phyloP scores from a whole-genome alignment of 2,113 vertebrate species.

The Eolophus roseicapilla region DNA sequence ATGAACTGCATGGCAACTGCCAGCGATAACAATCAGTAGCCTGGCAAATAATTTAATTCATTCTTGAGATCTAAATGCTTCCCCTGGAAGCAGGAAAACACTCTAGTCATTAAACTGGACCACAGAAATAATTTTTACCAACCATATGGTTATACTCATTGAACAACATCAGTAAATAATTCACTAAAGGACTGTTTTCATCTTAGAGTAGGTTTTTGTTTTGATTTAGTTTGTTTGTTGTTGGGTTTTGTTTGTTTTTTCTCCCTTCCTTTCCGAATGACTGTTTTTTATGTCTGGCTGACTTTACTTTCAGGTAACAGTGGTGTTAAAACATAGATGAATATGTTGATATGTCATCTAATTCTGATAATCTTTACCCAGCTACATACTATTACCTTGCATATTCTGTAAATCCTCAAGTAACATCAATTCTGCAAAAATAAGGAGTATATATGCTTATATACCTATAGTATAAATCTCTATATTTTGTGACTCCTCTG shows the following conservation, averaged over 20 bases:
- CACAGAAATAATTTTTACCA: neutral
- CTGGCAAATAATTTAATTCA: neutral
- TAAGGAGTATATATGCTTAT: neutral
- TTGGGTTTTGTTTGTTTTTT: neutral
- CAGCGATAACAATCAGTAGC: neutral
- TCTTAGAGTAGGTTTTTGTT: neutral
- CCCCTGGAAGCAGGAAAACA: neutral
- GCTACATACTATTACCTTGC: accelerated
- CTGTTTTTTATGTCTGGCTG: neutral
- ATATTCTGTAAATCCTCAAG: neutral
- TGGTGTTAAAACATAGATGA: neutral
- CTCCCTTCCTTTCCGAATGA: neutral
- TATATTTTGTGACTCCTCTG: neutral
- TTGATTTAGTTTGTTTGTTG: too few relatives aligned
- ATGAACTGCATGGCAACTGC: neutral
- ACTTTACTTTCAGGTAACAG: neutral
- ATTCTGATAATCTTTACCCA: neutral
- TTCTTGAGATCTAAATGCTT: neutral
- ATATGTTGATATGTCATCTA: neutral
- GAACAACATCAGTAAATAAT: slow-evolving; percentile 11
- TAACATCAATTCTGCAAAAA: neutral
- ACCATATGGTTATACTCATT: neutral
- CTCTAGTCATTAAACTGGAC: neutral
- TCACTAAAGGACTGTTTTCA: neutral
- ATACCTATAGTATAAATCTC: neutral